Evolutionary conservation across 30 jellyfish, hydroid and myxozoan species (phyloP), one percentile per base, ranked within the genome.

Genomic region (Clytia hemisphaerica): DNA sequence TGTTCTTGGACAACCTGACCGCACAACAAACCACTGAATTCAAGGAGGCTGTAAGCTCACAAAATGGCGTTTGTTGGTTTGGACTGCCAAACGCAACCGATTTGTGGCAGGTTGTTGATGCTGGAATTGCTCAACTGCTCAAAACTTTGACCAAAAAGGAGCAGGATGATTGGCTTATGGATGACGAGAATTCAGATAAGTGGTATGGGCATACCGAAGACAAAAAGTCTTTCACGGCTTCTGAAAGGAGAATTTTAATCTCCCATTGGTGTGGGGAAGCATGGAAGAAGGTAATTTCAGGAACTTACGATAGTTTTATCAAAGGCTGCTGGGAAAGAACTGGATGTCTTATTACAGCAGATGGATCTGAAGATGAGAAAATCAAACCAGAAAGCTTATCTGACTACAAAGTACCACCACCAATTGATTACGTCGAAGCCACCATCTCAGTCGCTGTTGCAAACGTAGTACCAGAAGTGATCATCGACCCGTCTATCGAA

Each of bases 91-190:
- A 67, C 67, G 67, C 84, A 60, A 77, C 69, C 24, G 85, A 77
- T 45, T 37, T 67, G 70, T 77, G 92, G 92, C 92, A 77, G 58
- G 92, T 77, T 16, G 70, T 77, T 28, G 92, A 77, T 77, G 92
- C 92, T 1, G 86, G 92, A 37, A 77, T 77, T 30, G 83, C 87
- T 46, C 83, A 77, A 54, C 75, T 77, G 37, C 42, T 77, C 60
- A 66, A 77, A 37, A 69, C 58, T 27, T 29, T 77, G 78, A 54
- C 85, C 35, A 42, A 75, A 14, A 65, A 47, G 14, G 51, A 77
- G 18, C 72, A 77, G 14, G 75, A 77, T 31, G 83, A 77, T 46
- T 77, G 91, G 91, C 60, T 77, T 45, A 59, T 26, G 16, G 83
- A 71, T 24, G 83, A 31, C 50, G 53, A 67, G 63, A 77, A 65